Conservation (phyloP, 2,797 vertebrate species). For the Emys orbicularis region DNA sequence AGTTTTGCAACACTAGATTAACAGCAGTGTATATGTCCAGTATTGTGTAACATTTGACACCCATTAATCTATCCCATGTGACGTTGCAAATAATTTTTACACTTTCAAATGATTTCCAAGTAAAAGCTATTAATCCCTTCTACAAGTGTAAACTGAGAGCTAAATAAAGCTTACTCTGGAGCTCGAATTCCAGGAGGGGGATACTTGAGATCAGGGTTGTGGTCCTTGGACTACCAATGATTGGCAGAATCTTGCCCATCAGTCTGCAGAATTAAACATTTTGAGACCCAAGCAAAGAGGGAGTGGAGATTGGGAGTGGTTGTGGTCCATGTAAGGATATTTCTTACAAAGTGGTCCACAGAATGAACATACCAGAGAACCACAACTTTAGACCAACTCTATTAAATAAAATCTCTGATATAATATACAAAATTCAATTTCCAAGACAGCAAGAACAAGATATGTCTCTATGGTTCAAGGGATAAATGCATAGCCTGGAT, state of each 20-base stretch:
- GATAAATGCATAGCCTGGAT: not conserved
- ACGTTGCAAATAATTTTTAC: constrained; percentile 47
- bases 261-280: rapidly evolving
- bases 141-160: not conserved
- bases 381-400: not conserved
- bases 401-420: not conserved
- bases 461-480: not conserved
- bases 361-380: not conserved
- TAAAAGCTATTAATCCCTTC: constrained; percentile 29
- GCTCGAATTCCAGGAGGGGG: not conserved
- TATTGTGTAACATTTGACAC: constrained; percentile 50
- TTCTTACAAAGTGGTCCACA: not conserved
- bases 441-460: not conserved
- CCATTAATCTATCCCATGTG: constrained; percentile 38
- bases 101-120: constrained; percentile 48
- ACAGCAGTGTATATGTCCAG: constrained; percentile 49
- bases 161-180: not conserved
- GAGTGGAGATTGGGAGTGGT: not conserved
- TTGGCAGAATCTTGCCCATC: not conserved
- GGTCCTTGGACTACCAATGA: not conserved
- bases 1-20: constrained; percentile 62
- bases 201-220: not conserved
- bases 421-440: not conserved
- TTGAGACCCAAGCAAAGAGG: not conserved
- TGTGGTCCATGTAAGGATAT: not conserved